Percentiles rank a stretch among this genome's conserved stretches.
Evolutionary conservation across 2,888 invertebrate species (phyloP).

Genomic region (Pristionchus exspectatus): DNA sequence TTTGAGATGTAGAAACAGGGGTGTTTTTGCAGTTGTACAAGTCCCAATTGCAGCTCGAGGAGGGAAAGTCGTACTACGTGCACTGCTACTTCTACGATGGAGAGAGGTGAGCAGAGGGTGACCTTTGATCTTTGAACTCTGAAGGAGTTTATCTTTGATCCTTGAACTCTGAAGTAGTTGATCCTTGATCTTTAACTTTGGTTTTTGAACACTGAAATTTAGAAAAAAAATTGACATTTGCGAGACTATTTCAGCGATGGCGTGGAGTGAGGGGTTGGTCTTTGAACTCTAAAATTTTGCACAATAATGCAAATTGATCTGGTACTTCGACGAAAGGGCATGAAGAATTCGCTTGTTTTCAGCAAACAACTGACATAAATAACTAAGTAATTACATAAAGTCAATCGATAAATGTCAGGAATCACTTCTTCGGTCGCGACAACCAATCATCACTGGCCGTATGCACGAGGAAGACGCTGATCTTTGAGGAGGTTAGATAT

Average conservation of each 20-base stretch:
- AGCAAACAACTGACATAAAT: too few relatives aligned
- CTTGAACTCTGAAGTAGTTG: background rate
- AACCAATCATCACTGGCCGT: background rate
- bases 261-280: background rate
- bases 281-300: background rate
- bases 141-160: background rate
- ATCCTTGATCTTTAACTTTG: background rate
- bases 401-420: background rate
- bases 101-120: background rate
- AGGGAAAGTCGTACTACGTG: constrained; percentile 18
- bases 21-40: background rate
- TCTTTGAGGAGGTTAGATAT: constrained; percentile 11
- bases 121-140: background rate
- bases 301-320: too few relatives aligned
- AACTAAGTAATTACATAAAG: background rate
- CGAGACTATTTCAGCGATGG: too few relatives aligned
- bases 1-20: background rate
- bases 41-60: constrained; percentile 30
- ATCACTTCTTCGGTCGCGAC: constrained; percentile 50
- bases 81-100: constrained; percentile 49
- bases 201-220: background rate
- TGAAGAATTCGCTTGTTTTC: too few relatives aligned
- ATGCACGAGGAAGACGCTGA: background rate
- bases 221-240: too few relatives aligned
- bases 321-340: too few relatives aligned